Evolutionary conservation across 2,797 vertebrate genomes (phyloP), one percentile per base, ranked within the genome.

Genomic region (Crax fasciolata): DNA sequence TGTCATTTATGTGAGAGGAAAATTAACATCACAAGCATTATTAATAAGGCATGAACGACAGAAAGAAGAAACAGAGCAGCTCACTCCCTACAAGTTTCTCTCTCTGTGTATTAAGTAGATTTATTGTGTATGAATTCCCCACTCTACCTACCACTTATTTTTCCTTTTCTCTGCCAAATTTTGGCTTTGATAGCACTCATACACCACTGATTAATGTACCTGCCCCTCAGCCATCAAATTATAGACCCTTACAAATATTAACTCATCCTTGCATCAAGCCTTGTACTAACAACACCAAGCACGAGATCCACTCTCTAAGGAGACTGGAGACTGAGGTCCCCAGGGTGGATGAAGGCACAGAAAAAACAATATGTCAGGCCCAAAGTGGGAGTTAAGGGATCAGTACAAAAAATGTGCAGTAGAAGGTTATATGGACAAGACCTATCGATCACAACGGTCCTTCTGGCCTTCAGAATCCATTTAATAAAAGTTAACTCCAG

Each of bases 1-100:
- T 97, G 94, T 96, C 96, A 92, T 92, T 84, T 93, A 54, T 49
- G 46, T 90, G 94, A 96, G 89, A 86, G 82, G 86, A 90, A 95
- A 89, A 97, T 96, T 93, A 97, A 93, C 94, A 93, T 96, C 95
- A 96, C 83, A 96, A 82, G 83, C 85, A 95, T 97, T 95, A 95
- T 97, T 97, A 97, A 97, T 97, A 96, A 95, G 93, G 73, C 59
- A 77, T 72, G 91, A 94, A 91, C 25, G 44, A 89, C 75, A 96
- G 87, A 90, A 93, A 91, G 88, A 73, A 78, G 79, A 91, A 82
- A 49, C 76, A 93, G 58, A 95, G 71, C 80, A 88, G 65, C 61
- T 90, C 21, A 1, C 38, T 94, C 87, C 61, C 52, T 73, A 20
- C 30, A 59, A 92, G 82, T 78, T 94, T 88, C 41, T 92, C 59